Evolutionary conservation across 1,140 invertebrate genomes (phyloP).

Genomic region (Ridgeia piscesae): DNA sequence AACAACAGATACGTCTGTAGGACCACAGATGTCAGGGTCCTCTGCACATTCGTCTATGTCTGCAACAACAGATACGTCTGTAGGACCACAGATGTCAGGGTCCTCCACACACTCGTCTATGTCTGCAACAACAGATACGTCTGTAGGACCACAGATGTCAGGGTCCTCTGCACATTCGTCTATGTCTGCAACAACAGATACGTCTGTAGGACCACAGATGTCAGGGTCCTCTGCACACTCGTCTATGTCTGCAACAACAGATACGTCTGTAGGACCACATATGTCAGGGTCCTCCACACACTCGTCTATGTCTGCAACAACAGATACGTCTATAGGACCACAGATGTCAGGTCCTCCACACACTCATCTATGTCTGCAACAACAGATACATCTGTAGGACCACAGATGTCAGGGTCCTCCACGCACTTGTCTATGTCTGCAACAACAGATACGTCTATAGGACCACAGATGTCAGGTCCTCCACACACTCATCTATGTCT

Average conservation of each 20-base stretch:
- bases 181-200: too few species aligned
- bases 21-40: constrained; percentile 71
- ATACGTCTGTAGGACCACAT: constrained; percentile 58
- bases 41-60: constrained; percentile 59
- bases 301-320: constrained; percentile 56
- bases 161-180: too few species aligned
- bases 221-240: too few species aligned
- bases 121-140: too few species aligned
- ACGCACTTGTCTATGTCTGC: constrained; percentile 43
- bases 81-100: too few species aligned
- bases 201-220: too few species aligned
- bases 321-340: constrained; percentile 19
- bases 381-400: too few species aligned
- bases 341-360: constrained; percentile 78
- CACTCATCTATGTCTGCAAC: constrained; percentile 66
- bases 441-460: not conserved
- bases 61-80: constrained; percentile 22
- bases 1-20: constrained; percentile 3
- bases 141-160: too few species aligned
- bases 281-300: constrained; percentile 77
- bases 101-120: too few species aligned
- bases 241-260: too few species aligned
- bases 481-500: too few species aligned
- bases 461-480: too few species aligned
- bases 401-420: constrained; percentile 76